Evolutionary conservation across 2,888 invertebrate species (phyloP).

Genomic region (Drosophila stalkeri): DNA sequence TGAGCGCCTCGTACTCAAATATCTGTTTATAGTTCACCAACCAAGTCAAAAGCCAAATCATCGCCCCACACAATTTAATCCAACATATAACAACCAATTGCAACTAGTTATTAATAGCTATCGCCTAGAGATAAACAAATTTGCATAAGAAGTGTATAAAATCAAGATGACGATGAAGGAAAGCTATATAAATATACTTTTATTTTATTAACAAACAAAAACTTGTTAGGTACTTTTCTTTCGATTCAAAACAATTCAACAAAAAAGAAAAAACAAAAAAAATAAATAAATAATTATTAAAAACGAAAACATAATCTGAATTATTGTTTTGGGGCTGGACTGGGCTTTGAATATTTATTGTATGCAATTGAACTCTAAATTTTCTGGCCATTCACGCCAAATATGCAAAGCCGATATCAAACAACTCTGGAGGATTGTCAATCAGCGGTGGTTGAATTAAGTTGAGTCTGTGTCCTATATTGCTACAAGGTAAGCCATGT

Average conservation of each 20-base stretch:
- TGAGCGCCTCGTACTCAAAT: slow-evolving; percentile 37
- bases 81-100: slow-evolving; percentile 45
- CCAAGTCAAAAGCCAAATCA: slow-evolving; percentile 70
- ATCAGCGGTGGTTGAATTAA: too few relatives aligned
- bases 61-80: slow-evolving; percentile 20
- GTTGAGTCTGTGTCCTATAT: too few relatives aligned
- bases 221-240: slow-evolving; percentile 76
- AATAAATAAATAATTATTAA: slow-evolving; percentile 63
- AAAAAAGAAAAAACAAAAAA: slow-evolving; percentile 49
- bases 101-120: slow-evolving; percentile 64
- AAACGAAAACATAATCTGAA: slow-evolving; percentile 56
- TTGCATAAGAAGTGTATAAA: slow-evolving; percentile 58
- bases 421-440: too few relatives aligned
- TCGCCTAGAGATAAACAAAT: slow-evolving; percentile 62
- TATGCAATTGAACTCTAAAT: background rate
- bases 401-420: too few relatives aligned
- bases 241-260: slow-evolving; percentile 69
- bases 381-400: too few relatives aligned
- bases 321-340: slow-evolving; percentile 15
- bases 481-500: too few relatives aligned
- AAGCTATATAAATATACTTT: slow-evolving; percentile 58
- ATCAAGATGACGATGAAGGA: slow-evolving; percentile 36
- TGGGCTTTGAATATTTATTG: background rate
- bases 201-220: slow-evolving; percentile 66
- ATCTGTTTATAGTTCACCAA: slow-evolving; percentile 51